Evolutionary conservation across 2,113 vertebrate species (phyloP), one percentile per base, ranked within the genome.

Genomic region (Siniperca chuatsi): DNA sequence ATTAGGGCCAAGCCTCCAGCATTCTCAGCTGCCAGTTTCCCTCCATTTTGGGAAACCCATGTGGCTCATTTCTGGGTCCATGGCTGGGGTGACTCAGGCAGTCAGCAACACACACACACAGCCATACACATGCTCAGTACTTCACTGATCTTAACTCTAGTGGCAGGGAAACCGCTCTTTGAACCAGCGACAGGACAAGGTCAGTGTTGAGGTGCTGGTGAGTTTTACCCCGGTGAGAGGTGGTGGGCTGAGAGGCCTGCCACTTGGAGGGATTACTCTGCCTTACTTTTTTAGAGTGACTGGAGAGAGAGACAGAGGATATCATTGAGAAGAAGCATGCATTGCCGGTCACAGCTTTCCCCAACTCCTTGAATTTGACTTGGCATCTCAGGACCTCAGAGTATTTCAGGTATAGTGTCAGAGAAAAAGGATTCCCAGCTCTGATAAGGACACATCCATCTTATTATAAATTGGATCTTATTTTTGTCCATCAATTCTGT

Each of bases 21-120:
- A 92, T 93, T 92, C 92, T 71, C 91, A 93, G 93, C 92, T 94
- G 93, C 92, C 87, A 73, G 88, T 91, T 87, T 86, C 52, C 83
- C 92, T 92, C 87, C 92, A 87, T 91, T 93, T 90, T 90, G 85
- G 87, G 89, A 91, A 88, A 87, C 79, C 74, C 67, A 57, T 81
- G 83, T 58, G 74, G 73, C 87, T 92, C 52, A 0, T 83, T 83
- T 89, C 87, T 88, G 73, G 78, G 89, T 87, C 70, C 62, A 64
- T 11, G 83, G 58, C 60, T 54, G 33, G 48, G 44, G 68, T 75
- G 82, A 86, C 82, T 92, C 78, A 78, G 66, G 46, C 79, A 48
- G 55, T 75, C 71, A 21, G 48, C 77, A 50, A 50, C 74, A 79
- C 70, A 42, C 58, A 65, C n/a, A 65, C 25, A 52, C 58, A 79